Evolutionary conservation across 2,888 invertebrate genomes (phyloP), one percentile per base, ranked within the genome.

Genomic region (Lasius platythorax): DNA sequence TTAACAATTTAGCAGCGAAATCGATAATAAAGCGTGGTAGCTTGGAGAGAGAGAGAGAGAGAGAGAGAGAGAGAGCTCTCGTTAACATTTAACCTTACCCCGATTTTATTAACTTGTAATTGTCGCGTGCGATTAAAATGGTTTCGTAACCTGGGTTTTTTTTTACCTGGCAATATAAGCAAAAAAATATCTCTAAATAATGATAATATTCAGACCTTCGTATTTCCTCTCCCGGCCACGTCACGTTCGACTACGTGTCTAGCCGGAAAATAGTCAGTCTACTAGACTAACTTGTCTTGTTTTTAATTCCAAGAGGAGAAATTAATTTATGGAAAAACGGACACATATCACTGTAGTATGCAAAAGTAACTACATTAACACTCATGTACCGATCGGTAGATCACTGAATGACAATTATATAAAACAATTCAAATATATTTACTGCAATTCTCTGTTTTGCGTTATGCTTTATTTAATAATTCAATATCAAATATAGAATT

Each of bases 281-380:
- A 40, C 6, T 6, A 6, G 28, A 58, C 6, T 5, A 8, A 3
- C 9, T 46, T 3, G 1, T 79, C 12, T 64, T 18, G 37, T 89
- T 87, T 87, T 28, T 40, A 86, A 79, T 83, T 70, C 40, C 40
- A 23, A 30, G 23, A 84, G n/a, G 8, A 73, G 56, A 46, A 15
- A 23, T 81, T 73, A 58, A 78, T 56, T 74, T n/a, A 23, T 0
- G 23, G 18, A 5, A 46, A 46, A 46, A 46, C 5, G 15, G 46
- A 46, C 0, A 46, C 46, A 46, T 18, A 23, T 23, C 18, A 46
- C 46, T 18, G 46, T 11, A 46, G 18, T 0, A 46, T 5, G 46
- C 15, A 46, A 18, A 43, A 23, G 15, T 15, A 46, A 46, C 15
- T 46, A 18, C 46, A 46, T 46, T 15, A 43, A 15, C 4, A 5